Evolutionary conservation across 2,797 vertebrate species (phyloP).

Genomic region (Gymnothorax reevesii): DNA sequence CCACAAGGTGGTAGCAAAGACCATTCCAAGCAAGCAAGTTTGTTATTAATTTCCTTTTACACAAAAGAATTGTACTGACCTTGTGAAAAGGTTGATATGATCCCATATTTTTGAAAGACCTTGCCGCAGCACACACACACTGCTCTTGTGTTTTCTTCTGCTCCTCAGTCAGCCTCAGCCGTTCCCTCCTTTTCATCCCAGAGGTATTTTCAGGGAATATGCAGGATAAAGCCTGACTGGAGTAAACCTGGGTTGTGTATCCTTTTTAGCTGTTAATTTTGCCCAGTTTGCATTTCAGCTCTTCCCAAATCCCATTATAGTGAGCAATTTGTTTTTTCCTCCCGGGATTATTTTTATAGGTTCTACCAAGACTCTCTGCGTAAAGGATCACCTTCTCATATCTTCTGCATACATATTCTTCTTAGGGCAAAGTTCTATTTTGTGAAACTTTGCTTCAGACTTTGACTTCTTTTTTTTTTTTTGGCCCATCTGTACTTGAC

Average conservation of each 20-base stretch:
- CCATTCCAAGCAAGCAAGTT: constrained; percentile 28
- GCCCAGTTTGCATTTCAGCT: background rate
- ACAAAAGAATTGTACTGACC: background rate
- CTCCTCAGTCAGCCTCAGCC: background rate
- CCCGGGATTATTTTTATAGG: background rate
- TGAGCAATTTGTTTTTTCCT: background rate
- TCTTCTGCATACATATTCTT: too few relatives aligned
- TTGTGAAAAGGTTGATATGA: background rate
- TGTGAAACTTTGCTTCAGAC: background rate
- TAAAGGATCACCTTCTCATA: background rate
- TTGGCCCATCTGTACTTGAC: too few relatives aligned
- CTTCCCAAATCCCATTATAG: background rate
- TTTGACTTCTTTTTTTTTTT: too few relatives aligned
- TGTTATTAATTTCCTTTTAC: background rate
- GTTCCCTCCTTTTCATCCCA: background rate
- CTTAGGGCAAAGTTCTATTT: too few relatives aligned
- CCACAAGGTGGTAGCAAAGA: constrained; percentile 69
- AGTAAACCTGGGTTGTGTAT: too few relatives aligned
- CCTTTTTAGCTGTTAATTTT: background rate
- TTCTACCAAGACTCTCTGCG: background rate
- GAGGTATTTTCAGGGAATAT: background rate
- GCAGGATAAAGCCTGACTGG: too few relatives aligned
- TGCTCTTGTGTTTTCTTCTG: background rate
- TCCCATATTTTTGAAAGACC: background rate
- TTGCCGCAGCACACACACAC: background rate